Conservation (phyloP, 1,140 invertebrate species). For the Achroia grisella region DNA sequence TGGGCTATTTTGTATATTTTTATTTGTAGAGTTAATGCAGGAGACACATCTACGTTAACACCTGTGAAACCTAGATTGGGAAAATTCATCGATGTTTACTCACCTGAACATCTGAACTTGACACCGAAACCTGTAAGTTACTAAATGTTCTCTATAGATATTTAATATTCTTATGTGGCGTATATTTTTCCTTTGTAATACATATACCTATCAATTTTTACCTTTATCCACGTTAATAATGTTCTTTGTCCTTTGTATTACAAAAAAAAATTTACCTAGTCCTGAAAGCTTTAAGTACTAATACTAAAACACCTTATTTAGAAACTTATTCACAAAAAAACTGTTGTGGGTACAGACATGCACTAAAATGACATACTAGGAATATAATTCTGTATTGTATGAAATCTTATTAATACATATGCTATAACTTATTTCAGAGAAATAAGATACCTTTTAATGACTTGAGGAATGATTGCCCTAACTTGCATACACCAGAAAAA, state of each 20-base stretch:
- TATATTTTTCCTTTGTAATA: too few species aligned
- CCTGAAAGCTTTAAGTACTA: too few species aligned
- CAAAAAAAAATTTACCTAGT: too few species aligned
- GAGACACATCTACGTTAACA: constrained; percentile 32
- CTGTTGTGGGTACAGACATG: too few species aligned
- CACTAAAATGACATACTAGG: too few species aligned
- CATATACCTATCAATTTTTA: too few species aligned
- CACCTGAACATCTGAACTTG: constrained; percentile 62
- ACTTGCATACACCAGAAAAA: constrained; percentile 43
- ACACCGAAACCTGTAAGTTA: constrained; percentile 56
- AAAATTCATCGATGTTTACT: constrained; percentile 55
- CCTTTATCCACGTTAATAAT: too few species aligned
- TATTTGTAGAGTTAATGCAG: constrained; percentile 13
- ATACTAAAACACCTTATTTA: too few species aligned
- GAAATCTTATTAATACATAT: constrained; percentile 6
- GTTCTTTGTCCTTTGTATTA: too few species aligned
- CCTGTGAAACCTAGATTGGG: constrained; percentile 53
- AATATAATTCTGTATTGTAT: too few species aligned
- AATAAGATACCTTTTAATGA: constrained; percentile 23
- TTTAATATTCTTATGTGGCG: too few species aligned
- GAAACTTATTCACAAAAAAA: too few species aligned
- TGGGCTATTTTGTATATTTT: constrained; percentile 3
- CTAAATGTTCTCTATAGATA: background rate
- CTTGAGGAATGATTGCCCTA: constrained; percentile 42
- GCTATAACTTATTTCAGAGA: constrained; percentile 27